phyloP scores from a whole-genome alignment of 2,888 invertebrate genomes.

The Drosophila pseudotakahashii region DNA sequence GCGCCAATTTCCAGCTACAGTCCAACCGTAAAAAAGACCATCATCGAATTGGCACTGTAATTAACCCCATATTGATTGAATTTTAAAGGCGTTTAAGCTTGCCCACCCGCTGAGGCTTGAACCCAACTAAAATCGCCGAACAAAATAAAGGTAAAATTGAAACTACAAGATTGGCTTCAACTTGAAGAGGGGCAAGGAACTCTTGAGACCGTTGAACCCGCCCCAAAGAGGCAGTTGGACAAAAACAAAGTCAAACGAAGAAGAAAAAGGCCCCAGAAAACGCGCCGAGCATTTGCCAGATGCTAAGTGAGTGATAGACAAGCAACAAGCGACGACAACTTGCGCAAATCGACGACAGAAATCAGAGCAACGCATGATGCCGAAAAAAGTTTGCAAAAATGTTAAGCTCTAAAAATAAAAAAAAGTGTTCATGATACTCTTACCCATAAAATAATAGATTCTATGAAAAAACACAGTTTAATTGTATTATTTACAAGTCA shows the following conservation, averaged over 20 bases:
- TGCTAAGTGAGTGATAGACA: constrained; percentile 68
- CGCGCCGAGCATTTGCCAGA: constrained; percentile 54
- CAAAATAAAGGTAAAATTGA: constrained; percentile 12
- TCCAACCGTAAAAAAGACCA: constrained; percentile 16
- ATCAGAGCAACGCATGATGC: constrained; percentile 52
- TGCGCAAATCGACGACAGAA: constrained; percentile 66
- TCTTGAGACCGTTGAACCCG: constrained; percentile 59
- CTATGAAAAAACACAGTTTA: too few relatives aligned
- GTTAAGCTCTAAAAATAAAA: too few relatives aligned
- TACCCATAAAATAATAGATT: neutral
- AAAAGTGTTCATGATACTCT: constrained; percentile 1
- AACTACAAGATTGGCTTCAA: constrained; percentile 46
- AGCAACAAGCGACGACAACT: constrained; percentile 47
- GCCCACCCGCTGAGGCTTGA: constrained; percentile 62
- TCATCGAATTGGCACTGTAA: constrained; percentile 60
- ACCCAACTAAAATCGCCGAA: constrained; percentile 4
- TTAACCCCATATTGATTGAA: constrained; percentile 76
- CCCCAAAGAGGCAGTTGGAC: constrained; percentile 32
- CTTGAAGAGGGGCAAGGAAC: constrained; percentile 43
- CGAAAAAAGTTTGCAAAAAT: constrained; percentile 64
- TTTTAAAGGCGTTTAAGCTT: constrained; percentile 65
- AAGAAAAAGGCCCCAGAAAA: constrained; percentile 54
- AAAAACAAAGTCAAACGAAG: neutral
- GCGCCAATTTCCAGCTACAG: neutral
- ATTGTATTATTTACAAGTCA: too few relatives aligned